Conservation (phyloP, 2,113 vertebrate species). For the Strigops habroptila region DNA sequence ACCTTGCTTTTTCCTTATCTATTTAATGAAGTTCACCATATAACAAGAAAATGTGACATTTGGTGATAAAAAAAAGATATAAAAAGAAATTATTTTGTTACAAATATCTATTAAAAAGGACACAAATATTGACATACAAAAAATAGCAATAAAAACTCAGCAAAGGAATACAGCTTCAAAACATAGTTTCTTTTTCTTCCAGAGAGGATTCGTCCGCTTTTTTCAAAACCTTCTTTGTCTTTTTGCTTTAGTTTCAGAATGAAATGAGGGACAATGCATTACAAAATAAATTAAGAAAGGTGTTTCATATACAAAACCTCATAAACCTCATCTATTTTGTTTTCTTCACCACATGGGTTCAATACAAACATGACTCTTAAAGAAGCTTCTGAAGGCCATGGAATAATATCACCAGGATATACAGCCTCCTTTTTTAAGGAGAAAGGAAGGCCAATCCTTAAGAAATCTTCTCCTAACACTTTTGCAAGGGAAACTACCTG, state of each 20-base stretch:
- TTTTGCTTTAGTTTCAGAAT: neutral
- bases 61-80: neutral
- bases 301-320: rapidly evolving
- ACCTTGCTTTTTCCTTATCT: neutral
- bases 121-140: neutral
- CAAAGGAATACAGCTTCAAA: neutral
- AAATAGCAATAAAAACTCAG: neutral
- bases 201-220: neutral
- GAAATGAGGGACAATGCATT: neutral
- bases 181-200: neutral
- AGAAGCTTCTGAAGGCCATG: neutral
- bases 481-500: neutral
- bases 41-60: neutral
- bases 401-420: neutral
- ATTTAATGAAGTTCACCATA: neutral
- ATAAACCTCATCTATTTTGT: neutral
- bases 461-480: neutral
- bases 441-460: neutral
- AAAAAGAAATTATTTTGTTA: neutral
- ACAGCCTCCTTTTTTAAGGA: neutral
- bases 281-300: neutral
- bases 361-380: neutral
- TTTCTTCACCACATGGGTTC: neutral
- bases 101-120: neutral
- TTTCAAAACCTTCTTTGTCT: neutral